Percentiles rank a stretch among this genome's conserved stretches.
Evolutionary conservation across 2,888 invertebrate species (phyloP).

Genomic region (Tromatobia lineatoria): DNA sequence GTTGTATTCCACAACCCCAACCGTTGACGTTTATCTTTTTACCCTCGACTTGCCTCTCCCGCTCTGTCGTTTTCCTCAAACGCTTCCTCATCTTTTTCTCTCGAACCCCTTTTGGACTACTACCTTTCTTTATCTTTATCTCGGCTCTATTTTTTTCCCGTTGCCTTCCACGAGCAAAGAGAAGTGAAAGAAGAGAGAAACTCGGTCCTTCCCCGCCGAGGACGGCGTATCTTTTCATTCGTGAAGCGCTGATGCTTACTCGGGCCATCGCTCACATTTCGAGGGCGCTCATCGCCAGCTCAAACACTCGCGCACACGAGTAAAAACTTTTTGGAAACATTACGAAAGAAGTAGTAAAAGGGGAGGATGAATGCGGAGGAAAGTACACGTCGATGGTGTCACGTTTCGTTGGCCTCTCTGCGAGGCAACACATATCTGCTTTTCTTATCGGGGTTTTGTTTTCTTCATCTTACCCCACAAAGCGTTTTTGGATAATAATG

Average conservation of each 20-base stretch:
- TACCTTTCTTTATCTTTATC: slow-evolving; percentile 44
- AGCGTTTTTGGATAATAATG: background rate
- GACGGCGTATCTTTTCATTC: slow-evolving; percentile 45
- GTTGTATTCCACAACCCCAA: slow-evolving; percentile 47
- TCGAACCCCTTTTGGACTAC: slow-evolving; percentile 24
- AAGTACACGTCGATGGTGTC: slow-evolving; percentile 25
- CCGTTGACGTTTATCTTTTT: slow-evolving; percentile 70
- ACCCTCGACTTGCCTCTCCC: slow-evolving; percentile 39
- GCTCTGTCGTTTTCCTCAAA: slow-evolving; percentile 15
- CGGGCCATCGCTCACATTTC: slow-evolving; percentile 55
- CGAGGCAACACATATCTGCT: background rate
- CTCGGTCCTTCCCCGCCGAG: background rate
- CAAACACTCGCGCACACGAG: slow-evolving; percentile 7
- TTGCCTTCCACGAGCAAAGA: background rate
- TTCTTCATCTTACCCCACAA: background rate
- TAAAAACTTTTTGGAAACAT: background rate
- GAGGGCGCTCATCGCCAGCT: slow-evolving; percentile 30
- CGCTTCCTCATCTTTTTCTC: slow-evolving; percentile 58
- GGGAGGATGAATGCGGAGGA: background rate
- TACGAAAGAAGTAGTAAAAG: background rate
- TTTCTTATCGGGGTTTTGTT: slow-evolving; percentile 7
- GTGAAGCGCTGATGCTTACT: slow-evolving; percentile 11
- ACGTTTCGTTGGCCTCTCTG: slow-evolving; percentile 22
- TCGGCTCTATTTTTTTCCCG: slow-evolving; percentile 13
- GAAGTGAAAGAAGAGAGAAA: background rate